Evolutionary conservation across 2,797 vertebrate species (phyloP), one percentile per base, ranked within the genome.

Genomic region (Premnoplex brunnescens): DNA sequence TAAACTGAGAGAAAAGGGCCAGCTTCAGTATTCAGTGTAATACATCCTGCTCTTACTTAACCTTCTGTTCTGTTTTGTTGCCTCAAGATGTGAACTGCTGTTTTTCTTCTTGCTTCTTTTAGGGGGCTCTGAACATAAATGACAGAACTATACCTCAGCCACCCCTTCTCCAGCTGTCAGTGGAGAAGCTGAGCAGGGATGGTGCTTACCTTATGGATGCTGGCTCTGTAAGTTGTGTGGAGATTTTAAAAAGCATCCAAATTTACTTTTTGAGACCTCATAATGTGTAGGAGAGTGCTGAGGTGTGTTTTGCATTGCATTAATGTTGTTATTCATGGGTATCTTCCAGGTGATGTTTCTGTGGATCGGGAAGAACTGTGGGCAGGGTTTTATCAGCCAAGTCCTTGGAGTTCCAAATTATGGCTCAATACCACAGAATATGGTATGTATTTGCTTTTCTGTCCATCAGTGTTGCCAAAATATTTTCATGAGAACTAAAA

Each of bases 121-220:
- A 99, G 99, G 99, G 99, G 66, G 98, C 99, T 32, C 97, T 99
- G 86, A 99, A 98, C 93, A 93, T 99, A 97, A 99, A 88, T 4
- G 99, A 99, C 34, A 98, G 97, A 94, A 99, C 98, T 74, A 97
- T 99, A 98, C 99, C 99, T 97, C 99, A 99, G 97, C 99, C 99
- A 49, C 95, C 98, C 80, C 84, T 99, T 88, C 98, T 98, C 88
- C 99, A 99, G 97, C 98, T 99, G 41, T 99, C 99, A 4, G 99
- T 99, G 96, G 99, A 99, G 98, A 99, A 99, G 93, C 96, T 99
- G 93, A 98, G 97, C 94, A 98, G 98, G 92, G 99, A 99, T 17
- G 99, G 98, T 64, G 99, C 99, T 71, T 99, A 99, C 95, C 99
- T 99, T 71, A 98, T 99, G 99, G 99, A 99, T 76, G 97, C 98